Conservation (phyloP, 2,888 invertebrate species). For the Tetragonisca angustula region DNA sequence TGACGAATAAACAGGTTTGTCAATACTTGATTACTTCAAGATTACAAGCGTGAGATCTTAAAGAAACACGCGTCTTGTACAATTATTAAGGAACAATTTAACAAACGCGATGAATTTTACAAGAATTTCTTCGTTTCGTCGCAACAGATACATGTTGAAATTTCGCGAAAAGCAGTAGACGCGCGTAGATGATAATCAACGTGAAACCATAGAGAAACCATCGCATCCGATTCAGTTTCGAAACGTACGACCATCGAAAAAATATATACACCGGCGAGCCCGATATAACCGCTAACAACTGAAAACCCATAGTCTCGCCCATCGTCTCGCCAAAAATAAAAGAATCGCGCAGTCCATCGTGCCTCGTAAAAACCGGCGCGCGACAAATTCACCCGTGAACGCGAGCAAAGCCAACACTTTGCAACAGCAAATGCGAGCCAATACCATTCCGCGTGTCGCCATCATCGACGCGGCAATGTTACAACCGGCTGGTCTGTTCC, state of each 20-base stretch:
- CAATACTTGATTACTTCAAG: too few relatives aligned
- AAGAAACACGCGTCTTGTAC: too few relatives aligned
- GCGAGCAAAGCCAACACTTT: background rate
- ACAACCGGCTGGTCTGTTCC: background rate
- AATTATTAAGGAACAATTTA: background rate
- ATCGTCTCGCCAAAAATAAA: background rate
- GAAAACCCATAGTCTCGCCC: too few relatives aligned
- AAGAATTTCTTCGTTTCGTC: background rate
- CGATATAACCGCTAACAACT: background rate
- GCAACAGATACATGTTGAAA: background rate
- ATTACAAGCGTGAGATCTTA: too few relatives aligned
- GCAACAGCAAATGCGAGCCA: background rate
- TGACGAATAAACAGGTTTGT: too few relatives aligned
- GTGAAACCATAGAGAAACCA: background rate
- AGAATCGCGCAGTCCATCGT: background rate
- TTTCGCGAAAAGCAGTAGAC: background rate
- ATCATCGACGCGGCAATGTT: background rate
- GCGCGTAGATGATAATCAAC: background rate
- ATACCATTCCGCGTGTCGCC: background rate
- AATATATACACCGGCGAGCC: background rate
- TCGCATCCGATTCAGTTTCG: background rate
- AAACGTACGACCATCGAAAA: background rate
- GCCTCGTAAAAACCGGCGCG: background rate
- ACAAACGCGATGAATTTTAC: background rate
- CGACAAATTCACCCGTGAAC: too few relatives aligned